Base-by-base conservation (phyloP, 2,888 invertebrate species). In the Drosophila ochracea region DNA sequence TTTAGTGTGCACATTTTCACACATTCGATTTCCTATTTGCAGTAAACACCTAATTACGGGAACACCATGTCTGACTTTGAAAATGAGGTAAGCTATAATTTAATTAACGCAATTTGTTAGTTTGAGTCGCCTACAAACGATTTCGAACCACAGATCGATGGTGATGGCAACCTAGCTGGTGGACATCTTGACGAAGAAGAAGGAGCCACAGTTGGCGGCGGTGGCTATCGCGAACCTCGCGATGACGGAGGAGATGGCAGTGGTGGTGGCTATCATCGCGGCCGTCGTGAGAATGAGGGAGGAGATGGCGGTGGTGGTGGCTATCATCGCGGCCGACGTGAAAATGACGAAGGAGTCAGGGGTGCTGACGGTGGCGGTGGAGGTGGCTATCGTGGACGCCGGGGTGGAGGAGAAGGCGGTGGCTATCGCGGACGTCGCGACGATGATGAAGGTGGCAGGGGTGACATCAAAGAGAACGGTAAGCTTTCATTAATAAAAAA, bases 1-100 rank as follows among this genome's bases (percentile, higher is more conserved):
- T 28, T 30, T 16, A 49, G 28, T 50, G 9, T 47, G 4, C 11
- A 9, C 9, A 31, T 33, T 25, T 41, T 31, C 21, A 43, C 21
- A 13, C 19, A 30, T 16, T 25, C 16, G 31, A 33, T 41, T 33
- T 30, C 25, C 16, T 47, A 25, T 66, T 28, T 67, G 39, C 41
- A 73, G 62, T 28, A 28, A 61, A 35, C 4, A 6, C 10, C 1
- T 4, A 57, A 39, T 3, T 21, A 10, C n/a, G 5, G 35, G 25
- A 16, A 0, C 30, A 74, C 57, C 41, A 92, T 92, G 92, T 84
- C 90, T 0, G 91, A 92, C 49, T 92, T 90, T 91, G 89, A 71
- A 1, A 83, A 87, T 21, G 82, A 82, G 64, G 78, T 78, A 49
- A 65, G 64, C 6, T 13, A 11, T 25, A 21, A 33, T 39, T 41